These are phyloP conservation scores for Poecilia picta DNA, from an alignment of 2,797 vertebrate species.

Conservation along the genomic window DNA sequence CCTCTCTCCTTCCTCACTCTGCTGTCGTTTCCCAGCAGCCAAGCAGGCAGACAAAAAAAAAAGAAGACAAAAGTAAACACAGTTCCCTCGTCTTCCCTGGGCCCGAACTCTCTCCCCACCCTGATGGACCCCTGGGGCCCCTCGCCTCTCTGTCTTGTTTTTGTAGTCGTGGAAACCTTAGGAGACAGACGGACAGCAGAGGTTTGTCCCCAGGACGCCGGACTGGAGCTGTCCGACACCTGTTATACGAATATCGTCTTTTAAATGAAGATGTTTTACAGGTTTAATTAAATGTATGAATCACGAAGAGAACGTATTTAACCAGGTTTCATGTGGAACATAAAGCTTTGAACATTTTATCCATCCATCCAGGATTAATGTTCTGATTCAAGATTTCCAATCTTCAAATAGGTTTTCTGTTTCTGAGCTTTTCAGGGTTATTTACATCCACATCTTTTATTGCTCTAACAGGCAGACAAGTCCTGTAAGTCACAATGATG, in stretches of 20 bases:
- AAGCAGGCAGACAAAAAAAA: conserved; percentile 26
- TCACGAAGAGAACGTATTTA: background rate
- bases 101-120: conserved; percentile 37
- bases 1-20: conserved; percentile 62
- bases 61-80: conserved; percentile 74
- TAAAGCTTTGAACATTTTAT: background rate
- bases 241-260: conserved; percentile 8
- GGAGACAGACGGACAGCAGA: conserved; percentile 70
- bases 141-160: conserved; percentile 74
- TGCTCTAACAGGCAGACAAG: background rate
- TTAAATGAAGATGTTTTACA: background rate
- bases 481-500: background rate
- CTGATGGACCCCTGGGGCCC: conserved; percentile 61
- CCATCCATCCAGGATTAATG: background rate
- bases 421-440: background rate
- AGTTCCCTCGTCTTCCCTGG: conserved; percentile 45
- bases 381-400: background rate
- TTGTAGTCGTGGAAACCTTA: conserved; percentile 69
- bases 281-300: background rate
- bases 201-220: conserved; percentile 53
- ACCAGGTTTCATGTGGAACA: background rate
- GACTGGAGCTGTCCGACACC: conserved; percentile 22
- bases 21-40: conserved; percentile 63
- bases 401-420: background rate
- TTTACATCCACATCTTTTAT: background rate